A percentile compares a stretch with the other conserved stretches of the same genome.
These are phyloP conservation scores for Lethocerus indicus DNA, from an alignment of 1,140 invertebrate genomes.

Conservation along the genomic window DNA sequence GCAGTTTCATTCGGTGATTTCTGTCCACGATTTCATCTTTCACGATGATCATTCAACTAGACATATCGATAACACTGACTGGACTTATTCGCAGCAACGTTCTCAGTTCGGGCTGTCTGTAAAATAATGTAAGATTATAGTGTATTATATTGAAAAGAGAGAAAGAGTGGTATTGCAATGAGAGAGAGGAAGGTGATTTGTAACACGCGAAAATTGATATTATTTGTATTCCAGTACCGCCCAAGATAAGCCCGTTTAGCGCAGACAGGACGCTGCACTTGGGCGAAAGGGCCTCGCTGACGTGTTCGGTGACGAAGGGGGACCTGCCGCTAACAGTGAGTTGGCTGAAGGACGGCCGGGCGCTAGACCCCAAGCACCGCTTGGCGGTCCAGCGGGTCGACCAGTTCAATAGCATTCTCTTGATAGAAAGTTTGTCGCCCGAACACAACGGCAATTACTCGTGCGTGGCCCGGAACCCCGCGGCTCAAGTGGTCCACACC, in stretches of 20 bases:
- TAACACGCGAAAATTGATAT: too few species aligned
- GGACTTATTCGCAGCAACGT: too few species aligned
- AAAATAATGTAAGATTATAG: too few species aligned
- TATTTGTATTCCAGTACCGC: constrained; percentile 56
- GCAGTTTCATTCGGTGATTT: too few species aligned
- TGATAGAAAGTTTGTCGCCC: constrained; percentile 57
- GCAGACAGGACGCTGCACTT: constrained; percentile 53
- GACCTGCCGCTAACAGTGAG: constrained; percentile 55
- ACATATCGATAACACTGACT: too few species aligned
- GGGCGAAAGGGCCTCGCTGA: constrained; percentile 53
- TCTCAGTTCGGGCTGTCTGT: too few species aligned
- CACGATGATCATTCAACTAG: too few species aligned
- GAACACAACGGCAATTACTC: constrained; percentile 62
- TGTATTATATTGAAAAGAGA: neutral
- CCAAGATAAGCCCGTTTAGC: constrained; percentile 60
- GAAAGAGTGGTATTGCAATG: too few species aligned
- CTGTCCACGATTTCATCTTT: too few species aligned
- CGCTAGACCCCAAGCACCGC: constrained; percentile 32
- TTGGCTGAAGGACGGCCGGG: constrained; percentile 57
- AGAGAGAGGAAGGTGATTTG: neutral
- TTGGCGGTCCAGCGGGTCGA: constrained; percentile 52
- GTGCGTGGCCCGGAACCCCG: constrained; percentile 51
- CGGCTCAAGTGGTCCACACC: constrained; percentile 51
- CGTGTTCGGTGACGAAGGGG: constrained; percentile 60
- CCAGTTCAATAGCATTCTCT: constrained; percentile 59